A percentile compares a stretch with the other conserved stretches of the same genome.
phyloP scores from a whole-genome alignment of 2,888 invertebrate species.

The Macrosiphum euphorbiae region DNA sequence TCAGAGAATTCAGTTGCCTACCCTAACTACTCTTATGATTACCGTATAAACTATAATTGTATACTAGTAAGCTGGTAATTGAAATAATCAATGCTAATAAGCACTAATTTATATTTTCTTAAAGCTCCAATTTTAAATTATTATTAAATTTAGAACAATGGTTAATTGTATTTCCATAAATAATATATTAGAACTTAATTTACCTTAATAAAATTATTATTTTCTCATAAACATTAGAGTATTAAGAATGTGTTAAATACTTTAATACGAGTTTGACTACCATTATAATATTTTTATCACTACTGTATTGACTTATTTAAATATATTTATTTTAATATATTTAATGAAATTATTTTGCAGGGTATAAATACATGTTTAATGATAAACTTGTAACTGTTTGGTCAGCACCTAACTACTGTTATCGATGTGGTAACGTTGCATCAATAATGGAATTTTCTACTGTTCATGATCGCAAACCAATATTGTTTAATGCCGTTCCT shows the following conservation, averaged over 20 bases:
- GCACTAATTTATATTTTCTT: neutral
- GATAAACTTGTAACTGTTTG: constrained; percentile 97
- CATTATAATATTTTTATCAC: neutral
- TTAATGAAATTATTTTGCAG: constrained; percentile 72
- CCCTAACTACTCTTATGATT: neutral
- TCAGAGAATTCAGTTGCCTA: neutral
- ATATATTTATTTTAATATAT: constrained; percentile 7
- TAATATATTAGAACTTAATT: neutral
- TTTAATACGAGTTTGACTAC: neutral
- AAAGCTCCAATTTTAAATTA: neutral
- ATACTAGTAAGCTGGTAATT: neutral
- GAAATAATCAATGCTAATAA: neutral
- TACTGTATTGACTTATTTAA: neutral
- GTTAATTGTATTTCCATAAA: neutral
- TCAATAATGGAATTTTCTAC: constrained; percentile 93
- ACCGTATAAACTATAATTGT: neutral
- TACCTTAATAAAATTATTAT: neutral
- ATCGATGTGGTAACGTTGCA: constrained; percentile 98
- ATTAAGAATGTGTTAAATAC: neutral
- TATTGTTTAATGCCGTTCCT: constrained; percentile 96
- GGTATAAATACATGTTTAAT: constrained; percentile 98
- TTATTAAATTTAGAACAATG: neutral
- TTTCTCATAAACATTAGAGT: neutral
- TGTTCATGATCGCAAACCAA: constrained; percentile 82
- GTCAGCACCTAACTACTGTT: constrained; percentile 99